Percentiles rank a stretch among this genome's conserved stretches.
Evolutionary conservation across 2,113 vertebrate species (phyloP).

Genomic region (Phylloscopus trochiloides): DNA sequence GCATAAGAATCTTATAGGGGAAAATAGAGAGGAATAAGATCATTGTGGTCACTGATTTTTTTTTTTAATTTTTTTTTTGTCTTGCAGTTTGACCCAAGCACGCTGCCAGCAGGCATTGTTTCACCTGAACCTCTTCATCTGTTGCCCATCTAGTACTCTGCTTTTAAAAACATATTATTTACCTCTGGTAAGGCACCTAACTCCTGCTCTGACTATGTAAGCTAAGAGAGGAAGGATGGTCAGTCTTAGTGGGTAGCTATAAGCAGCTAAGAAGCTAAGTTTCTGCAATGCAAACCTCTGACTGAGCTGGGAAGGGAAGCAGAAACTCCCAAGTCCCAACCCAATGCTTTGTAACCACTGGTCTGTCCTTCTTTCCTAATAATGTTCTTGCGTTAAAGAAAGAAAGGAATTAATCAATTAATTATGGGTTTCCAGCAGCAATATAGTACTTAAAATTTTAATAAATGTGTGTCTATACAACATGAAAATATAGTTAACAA

Average conservation of each 20-base stretch:
- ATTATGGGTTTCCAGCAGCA: conserved; percentile 41
- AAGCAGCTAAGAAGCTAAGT: neutral
- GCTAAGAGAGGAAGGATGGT: neutral
- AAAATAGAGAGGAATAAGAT: neutral
- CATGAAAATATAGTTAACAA: conserved; percentile 81
- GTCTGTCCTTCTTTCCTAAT: conserved; percentile 49
- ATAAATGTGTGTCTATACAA: conserved; percentile 48
- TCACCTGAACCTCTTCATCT: neutral
- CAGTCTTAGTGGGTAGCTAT: neutral
- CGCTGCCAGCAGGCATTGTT: neutral
- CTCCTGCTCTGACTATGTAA: neutral
- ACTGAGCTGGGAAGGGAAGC: conserved; percentile 5
- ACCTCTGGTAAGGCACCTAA: neutral
- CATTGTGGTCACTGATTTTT: neutral
- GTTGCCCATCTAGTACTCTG: neutral
- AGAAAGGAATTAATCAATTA: conserved; percentile 55
- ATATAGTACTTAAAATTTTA: conserved; percentile 40
- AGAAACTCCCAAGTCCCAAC: conserved; percentile 29
- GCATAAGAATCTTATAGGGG: neutral
- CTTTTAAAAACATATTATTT: neutral
- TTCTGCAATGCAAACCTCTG: neutral
- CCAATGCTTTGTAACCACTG: conserved; percentile 26
- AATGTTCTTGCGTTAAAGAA: conserved; percentile 31
- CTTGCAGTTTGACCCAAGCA: neutral
- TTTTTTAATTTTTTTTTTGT: neutral